Percentiles rank a stretch among this genome's conserved stretches.
phyloP scores from a whole-genome alignment of 2,113 vertebrate species.

The Pachycephala philippinensis region DNA sequence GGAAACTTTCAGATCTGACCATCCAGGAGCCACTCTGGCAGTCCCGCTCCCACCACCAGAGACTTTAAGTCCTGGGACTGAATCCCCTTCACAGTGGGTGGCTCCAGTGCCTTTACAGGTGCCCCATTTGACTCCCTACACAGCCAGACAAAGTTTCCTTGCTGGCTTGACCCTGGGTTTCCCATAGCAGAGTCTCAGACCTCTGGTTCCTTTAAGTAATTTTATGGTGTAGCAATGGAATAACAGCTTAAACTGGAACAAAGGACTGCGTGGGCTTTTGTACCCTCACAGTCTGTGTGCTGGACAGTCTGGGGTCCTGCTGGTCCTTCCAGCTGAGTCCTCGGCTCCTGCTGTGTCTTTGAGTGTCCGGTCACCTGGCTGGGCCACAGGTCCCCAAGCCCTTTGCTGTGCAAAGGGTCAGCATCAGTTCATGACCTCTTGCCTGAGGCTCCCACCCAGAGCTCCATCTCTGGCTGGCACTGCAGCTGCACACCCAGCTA shows the following conservation, averaged over 20 bases:
- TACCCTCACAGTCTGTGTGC: background rate
- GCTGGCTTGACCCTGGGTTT: background rate
- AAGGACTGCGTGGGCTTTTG: background rate
- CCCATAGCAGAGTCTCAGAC: background rate
- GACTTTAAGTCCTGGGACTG: background rate
- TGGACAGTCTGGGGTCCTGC: fast-evolving
- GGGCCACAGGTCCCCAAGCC: background rate
- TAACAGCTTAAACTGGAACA: background rate
- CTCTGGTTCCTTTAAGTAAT: background rate
- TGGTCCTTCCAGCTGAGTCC: background rate
- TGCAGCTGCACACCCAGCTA: background rate
- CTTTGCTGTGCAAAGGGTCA: background rate
- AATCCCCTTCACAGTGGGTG: background rate
- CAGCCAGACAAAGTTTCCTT: background rate
- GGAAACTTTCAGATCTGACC: background rate
- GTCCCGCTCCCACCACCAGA: background rate
- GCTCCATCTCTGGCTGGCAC: background rate
- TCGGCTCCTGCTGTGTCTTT: background rate
- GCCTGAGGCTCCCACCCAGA: background rate
- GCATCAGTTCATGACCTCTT: background rate
- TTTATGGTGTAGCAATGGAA: background rate
- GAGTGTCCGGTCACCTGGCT: fast-evolving
- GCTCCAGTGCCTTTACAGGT: background rate
- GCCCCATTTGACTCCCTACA: background rate
- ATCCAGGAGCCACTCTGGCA: background rate